Evolutionary conservation across 2,113 vertebrate species (phyloP), one percentile per base, ranked within the genome.

Genomic region (Percopsis transmontana): DNA sequence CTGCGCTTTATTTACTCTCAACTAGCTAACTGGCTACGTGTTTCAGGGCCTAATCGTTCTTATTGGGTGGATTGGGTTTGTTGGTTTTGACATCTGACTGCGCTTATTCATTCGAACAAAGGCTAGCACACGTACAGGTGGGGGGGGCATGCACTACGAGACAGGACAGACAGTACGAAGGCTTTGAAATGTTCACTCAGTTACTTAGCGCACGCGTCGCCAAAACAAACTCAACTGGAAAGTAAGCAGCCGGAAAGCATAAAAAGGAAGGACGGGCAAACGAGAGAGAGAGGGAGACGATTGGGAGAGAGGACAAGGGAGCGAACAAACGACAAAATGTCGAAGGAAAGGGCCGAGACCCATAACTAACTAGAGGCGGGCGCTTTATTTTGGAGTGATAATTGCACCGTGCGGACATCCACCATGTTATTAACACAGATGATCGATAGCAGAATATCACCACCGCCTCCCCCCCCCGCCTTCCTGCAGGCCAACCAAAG

Each of bases 381-480:
- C 65, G 55, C 72, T 91, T 90, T 91, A 89, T 91, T 90, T 90
- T 85, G 70, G 88, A 81, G 85, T 85, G 77, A 77, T 90, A 92
- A 92, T 91, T 83, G 83, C 76, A 91, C 65, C 27, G 58, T 59
- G 51, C 20, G 63, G 63, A 42, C 42, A 66, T 73, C 80, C 50
- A 80, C 74, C 76, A 77, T 89, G 82, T 90, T 85, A 87, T 89
- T 91, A 90, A 85, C 72, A 70, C 54, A 83, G 80, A 84, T 89
- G 87, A 91, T 91, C 85, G 85, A 91, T 91, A 83, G 85, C 83
- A 84, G 74, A 84, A 84, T 85, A 85, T 88, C 83, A 85, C 75
- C 27, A 33, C 27, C 27, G 5, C 27, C 27, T 7, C 27, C 27
- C 27, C 27, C 0, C 27, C 77, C 82, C 76, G 62, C 39, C 24